Evolutionary conservation across 2,797 vertebrate genomes (phyloP).

Genomic region (Silurus lanzhouensis): DNA sequence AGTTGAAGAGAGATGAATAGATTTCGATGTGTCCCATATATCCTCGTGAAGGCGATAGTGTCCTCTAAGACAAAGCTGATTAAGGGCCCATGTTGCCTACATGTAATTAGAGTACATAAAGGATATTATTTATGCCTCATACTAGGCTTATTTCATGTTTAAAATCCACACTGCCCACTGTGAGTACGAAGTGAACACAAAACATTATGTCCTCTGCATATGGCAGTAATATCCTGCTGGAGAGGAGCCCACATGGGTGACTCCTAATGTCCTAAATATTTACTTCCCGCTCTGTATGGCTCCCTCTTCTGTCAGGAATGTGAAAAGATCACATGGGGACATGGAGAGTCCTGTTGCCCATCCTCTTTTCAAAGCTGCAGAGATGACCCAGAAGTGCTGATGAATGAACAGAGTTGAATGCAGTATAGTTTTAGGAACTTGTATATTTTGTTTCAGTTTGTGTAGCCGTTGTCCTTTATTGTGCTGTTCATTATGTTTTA

Average conservation of each 20-base stretch:
- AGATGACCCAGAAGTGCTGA: neutral
- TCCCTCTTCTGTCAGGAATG: constrained; percentile 66
- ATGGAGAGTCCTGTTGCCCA: neutral
- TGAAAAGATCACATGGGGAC: constrained; percentile 13
- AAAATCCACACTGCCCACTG: constrained; percentile 45
- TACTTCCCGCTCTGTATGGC: constrained; percentile 49
- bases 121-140: neutral
- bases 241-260: constrained; percentile 62
- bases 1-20: neutral
- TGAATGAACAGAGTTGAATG: neutral
- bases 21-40: neutral
- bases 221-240: constrained; percentile 51
- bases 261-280: constrained; percentile 58
- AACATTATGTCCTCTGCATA: constrained; percentile 50
- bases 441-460: neutral
- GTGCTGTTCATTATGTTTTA: neutral
- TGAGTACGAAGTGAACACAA: constrained; percentile 45
- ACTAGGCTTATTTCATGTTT: constrained; percentile 15
- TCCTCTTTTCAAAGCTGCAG: neutral
- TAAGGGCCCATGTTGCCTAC: neutral
- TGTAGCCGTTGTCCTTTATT: neutral
- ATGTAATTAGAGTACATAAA: neutral
- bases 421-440: neutral
- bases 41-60: neutral
- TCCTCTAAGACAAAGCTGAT: neutral